Percentiles rank a stretch among this genome's conserved stretches.
phyloP scores from a whole-genome alignment of 2,888 invertebrate species.

The Boloria selene region DNA sequence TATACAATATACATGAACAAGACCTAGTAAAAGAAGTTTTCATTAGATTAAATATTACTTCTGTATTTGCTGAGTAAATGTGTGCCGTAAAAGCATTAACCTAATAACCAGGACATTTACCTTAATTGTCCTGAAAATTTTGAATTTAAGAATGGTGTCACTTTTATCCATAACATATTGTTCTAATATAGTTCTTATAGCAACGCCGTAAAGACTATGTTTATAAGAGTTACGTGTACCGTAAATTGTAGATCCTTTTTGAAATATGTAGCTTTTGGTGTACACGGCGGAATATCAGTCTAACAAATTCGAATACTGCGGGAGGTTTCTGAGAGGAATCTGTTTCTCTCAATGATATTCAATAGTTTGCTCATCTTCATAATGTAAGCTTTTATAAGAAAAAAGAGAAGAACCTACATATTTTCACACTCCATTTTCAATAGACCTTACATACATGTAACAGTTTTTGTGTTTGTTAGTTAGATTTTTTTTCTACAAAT shows the following conservation, averaged over 20 bases:
- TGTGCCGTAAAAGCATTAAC: too few relatives aligned
- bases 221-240: neutral
- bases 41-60: too few relatives aligned
- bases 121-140: neutral
- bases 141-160: neutral
- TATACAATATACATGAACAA: too few relatives aligned
- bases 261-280: slow-evolving; percentile 2
- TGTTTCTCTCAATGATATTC: slow-evolving; percentile 4
- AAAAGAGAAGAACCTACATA: too few relatives aligned
- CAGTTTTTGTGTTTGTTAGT: too few relatives aligned
- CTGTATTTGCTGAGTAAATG: too few relatives aligned
- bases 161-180: neutral
- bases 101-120: neutral
- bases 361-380: slow-evolving; percentile 1
- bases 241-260: slow-evolving; percentile 17
- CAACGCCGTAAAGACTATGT: neutral
- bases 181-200: slow-evolving; percentile 6
- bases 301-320: slow-evolving; percentile 9
- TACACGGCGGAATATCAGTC: slow-evolving; percentile 4
- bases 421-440: too few relatives aligned
- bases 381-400: too few relatives aligned
- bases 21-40: too few relatives aligned
- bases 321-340: neutral
- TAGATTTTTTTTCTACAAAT: too few relatives aligned
- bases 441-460: too few relatives aligned